These are phyloP conservation scores for Cyaniris semiargus DNA, from an alignment of 2,888 invertebrate genomes.

Conservation along the genomic window DNA sequence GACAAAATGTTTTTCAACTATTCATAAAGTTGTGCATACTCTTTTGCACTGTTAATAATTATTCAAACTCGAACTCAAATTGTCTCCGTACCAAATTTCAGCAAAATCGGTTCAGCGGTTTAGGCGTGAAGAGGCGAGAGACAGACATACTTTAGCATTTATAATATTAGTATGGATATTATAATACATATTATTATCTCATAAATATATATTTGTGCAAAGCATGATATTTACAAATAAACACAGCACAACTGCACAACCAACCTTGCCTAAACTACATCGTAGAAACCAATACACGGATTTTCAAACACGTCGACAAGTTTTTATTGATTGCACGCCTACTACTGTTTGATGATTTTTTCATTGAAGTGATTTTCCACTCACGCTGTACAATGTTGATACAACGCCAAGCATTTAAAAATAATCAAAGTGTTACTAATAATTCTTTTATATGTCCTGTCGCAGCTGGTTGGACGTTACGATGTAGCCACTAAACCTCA, in stretches of 20 bases:
- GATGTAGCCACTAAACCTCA: constrained; percentile 19
- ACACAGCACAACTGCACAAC: background rate
- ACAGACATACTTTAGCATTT: too few species aligned
- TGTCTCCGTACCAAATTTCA: too few species aligned
- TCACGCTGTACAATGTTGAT: constrained; percentile 25
- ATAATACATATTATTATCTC: too few species aligned
- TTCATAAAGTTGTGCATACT: background rate
- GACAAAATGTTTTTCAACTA: background rate
- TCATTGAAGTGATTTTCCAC: constrained; percentile 30
- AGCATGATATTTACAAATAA: background rate
- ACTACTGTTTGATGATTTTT: constrained; percentile 16
- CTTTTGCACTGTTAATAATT: background rate
- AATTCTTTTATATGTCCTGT: constrained; percentile 29
- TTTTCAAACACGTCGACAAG: constrained; percentile 26
- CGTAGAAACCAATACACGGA: background rate
- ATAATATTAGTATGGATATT: too few species aligned
- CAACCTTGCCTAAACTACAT: background rate
- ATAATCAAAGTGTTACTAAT: constrained; percentile 29
- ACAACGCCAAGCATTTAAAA: constrained; percentile 29
- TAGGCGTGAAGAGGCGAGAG: too few species aligned
- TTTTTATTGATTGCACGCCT: constrained; percentile 9
- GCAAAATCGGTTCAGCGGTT: too few species aligned
- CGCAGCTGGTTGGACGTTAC: constrained; percentile 18
- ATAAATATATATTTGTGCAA: background rate
- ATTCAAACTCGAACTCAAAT: too few species aligned